phyloP scores from a whole-genome alignment of 2,113 vertebrate genomes.

The Alectura lathami region DNA sequence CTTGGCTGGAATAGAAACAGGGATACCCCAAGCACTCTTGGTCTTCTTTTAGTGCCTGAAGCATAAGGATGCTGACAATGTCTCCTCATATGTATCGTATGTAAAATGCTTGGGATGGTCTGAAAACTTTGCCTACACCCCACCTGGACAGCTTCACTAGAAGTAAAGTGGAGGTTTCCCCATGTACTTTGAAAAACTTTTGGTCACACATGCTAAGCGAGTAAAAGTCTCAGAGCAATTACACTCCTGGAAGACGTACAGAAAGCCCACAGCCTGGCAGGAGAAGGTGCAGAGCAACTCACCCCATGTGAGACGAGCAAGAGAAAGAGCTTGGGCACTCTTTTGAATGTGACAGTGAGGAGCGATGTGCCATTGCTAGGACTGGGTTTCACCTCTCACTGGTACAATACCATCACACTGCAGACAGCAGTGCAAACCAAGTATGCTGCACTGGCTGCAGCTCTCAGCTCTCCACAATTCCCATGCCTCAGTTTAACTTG shows the following conservation, averaged over 20 bases:
- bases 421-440: neutral
- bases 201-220: neutral
- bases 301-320: no score
- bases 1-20: neutral
- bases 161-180: neutral
- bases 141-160: no score
- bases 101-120: neutral
- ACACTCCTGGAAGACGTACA: no score
- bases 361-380: neutral
- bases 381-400: neutral
- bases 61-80: neutral
- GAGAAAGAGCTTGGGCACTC: no score
- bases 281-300: neutral
- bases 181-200: neutral
- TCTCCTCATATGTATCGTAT: neutral
- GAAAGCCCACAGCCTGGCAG: no score
- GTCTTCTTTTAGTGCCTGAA: neutral
- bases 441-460: rapidly evolving
- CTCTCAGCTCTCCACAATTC: neutral
- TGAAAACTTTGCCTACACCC: neutral
- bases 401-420: rapidly evolving
- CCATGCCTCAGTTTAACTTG: neutral
- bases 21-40: neutral
- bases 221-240: neutral
- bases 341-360: neutral